Base-by-base conservation (phyloP, 2,113 vertebrate species). In the Apeltes quadracus region DNA sequence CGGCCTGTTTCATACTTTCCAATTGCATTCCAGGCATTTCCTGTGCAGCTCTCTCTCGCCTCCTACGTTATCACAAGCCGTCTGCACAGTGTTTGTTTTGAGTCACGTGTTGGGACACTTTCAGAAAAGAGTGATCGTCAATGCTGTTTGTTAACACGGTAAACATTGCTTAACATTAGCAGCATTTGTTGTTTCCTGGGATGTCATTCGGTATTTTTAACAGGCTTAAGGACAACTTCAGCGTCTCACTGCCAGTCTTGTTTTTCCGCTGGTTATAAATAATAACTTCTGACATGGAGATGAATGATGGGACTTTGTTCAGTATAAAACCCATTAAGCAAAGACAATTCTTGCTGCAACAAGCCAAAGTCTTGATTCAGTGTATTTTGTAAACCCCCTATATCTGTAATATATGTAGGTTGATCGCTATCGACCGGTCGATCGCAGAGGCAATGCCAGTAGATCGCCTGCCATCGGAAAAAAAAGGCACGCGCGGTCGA, bases 51-150 rank as follows among this genome's bases (percentile, higher is more conserved):
- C 55, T 46, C 55, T 25, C 22, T 48, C 39, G 16, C 51, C 55
- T 43, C 70, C 39, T 57, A 23, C n/a, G 50, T 63, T 54, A 79
- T 74, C 71, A 59, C 74, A 70, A 29, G 59, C 56, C 12, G 32
- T 68, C 74, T 65, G 48, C 55, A 61, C 46, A 54, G 58, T 59
- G 58, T 78, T 84, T 76, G 61, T 39, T 75, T 72, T 57, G 51
- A 61, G 56, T 66, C 51, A 82, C 1, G 34, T 25, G 12, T 70
- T 81, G 16, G 38, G 57, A 71, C 14, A 48, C 25, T 46, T 25
- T 72, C 41, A 18, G 46, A 50, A 70, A 58, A 70, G 1, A 79
- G 11, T 44, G 38, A 76, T 72, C 39, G 55, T 63, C 59, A 69
- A 69, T 41, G 67, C 14, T 64, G 43, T 64, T 71, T 61, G 51